Percentiles rank a stretch among this genome's conserved stretches.
phyloP scores from a whole-genome alignment of 2,113 vertebrate genomes.

The Tupaia chinensis region DNA sequence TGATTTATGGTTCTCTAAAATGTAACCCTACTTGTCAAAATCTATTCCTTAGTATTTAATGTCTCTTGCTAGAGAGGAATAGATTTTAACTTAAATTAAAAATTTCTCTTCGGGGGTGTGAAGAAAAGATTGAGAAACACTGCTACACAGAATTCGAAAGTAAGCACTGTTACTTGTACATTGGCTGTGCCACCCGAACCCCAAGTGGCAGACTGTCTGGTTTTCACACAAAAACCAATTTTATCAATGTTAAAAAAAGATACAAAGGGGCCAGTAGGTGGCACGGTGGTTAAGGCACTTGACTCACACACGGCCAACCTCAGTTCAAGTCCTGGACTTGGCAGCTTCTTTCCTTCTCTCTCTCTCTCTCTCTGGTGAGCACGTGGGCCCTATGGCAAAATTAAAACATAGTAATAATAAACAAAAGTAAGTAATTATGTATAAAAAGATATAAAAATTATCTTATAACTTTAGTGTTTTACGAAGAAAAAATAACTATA shows the following conservation, averaged over 20 bases:
- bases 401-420: too few species aligned
- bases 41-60: background rate
- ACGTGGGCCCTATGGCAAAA: too few species aligned
- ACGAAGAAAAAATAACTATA: constrained; percentile 7
- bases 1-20: background rate
- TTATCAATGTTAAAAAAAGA: background rate
- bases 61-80: background rate
- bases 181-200: background rate
- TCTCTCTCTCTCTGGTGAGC: too few species aligned
- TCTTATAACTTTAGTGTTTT: constrained; percentile 38
- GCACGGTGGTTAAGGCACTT: too few species aligned
- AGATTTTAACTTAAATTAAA: background rate
- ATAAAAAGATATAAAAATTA: background rate
- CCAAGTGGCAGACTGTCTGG: background rate
- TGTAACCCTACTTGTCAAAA: background rate
- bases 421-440: too few species aligned
- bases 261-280: too few species aligned
- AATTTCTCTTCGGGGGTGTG: background rate
- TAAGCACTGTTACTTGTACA: background rate
- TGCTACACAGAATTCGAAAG: background rate
- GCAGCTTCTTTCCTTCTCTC: too few species aligned
- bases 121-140: background rate
- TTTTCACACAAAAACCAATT: background rate
- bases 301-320: too few species aligned
- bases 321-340: too few species aligned